Evolutionary conservation across 2,113 vertebrate genomes (phyloP).

Genomic region (Malurus cyaneus): DNA sequence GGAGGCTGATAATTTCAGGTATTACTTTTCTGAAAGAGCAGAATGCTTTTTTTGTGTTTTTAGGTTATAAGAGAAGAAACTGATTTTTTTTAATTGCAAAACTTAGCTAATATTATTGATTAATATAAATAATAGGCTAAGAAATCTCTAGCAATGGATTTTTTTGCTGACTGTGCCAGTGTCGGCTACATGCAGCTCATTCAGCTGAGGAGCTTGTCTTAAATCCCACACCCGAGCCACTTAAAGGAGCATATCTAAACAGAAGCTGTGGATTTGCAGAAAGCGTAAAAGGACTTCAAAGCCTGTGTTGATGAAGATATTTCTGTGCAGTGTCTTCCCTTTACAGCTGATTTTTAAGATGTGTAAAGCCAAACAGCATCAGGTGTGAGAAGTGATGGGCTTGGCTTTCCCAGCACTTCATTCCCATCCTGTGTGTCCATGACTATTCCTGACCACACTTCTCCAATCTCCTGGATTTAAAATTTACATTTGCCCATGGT

Average conservation of each 20-base stretch:
- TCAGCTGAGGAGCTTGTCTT: not conserved
- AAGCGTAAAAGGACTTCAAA: not conserved
- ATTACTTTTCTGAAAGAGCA: not conserved
- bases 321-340: not conserved
- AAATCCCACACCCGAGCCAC: not conserved
- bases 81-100: not conserved
- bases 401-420: not conserved
- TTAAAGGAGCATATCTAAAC: not conserved
- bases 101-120: not conserved
- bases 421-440: not conserved
- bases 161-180: not conserved
- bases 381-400: not conserved
- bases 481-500: not conserved
- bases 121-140: not conserved
- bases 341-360: not conserved
- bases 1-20: not conserved
- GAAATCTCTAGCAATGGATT: not conserved
- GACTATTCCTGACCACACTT: not conserved
- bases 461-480: not conserved
- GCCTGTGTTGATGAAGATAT: not conserved
- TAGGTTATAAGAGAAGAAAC: not conserved
- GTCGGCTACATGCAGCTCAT: not conserved
- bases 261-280: not conserved
- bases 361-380: not conserved
- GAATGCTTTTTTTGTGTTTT: not conserved